Conservation (phyloP, 2,888 invertebrate genomes). For the Cremastinae sp. region DNA sequence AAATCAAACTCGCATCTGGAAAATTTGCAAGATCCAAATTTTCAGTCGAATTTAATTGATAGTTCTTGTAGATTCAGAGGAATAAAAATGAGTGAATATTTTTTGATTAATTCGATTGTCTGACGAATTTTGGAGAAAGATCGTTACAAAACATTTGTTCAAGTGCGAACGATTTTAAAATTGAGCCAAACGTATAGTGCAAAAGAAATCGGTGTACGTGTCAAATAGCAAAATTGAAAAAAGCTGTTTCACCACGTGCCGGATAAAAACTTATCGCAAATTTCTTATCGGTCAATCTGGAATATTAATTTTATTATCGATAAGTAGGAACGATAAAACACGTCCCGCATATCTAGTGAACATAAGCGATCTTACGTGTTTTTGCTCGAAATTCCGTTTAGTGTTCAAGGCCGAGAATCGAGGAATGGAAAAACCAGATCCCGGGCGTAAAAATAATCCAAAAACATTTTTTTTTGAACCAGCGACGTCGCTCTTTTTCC, state of each 20-base stretch:
- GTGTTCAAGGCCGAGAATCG: conserved; percentile 9
- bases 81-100: too few relatives aligned
- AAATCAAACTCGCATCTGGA: too few relatives aligned
- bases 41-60: too few relatives aligned
- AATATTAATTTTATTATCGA: conserved; percentile 41
- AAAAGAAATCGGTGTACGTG: background rate
- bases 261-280: conserved; percentile 41
- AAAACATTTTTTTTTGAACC: background rate
- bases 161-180: background rate
- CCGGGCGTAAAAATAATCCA: conserved; percentile 11
- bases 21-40: too few relatives aligned
- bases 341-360: conserved; percentile 15
- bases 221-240: background rate
- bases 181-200: background rate
- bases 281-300: conserved; percentile 23
- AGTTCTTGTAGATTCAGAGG: too few relatives aligned
- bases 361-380: background rate
- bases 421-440: conserved; percentile 9
- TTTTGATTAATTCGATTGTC: too few relatives aligned
- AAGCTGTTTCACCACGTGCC: conserved; percentile 23
- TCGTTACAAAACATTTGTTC: background rate
- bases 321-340: conserved; percentile 29
- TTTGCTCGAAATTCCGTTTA: background rate
- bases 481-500: background rate
- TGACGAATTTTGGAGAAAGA: too few relatives aligned